These are phyloP conservation scores for Spea bombifrons DNA, from an alignment of 2,113 vertebrate species.

Conservation along the genomic window DNA sequence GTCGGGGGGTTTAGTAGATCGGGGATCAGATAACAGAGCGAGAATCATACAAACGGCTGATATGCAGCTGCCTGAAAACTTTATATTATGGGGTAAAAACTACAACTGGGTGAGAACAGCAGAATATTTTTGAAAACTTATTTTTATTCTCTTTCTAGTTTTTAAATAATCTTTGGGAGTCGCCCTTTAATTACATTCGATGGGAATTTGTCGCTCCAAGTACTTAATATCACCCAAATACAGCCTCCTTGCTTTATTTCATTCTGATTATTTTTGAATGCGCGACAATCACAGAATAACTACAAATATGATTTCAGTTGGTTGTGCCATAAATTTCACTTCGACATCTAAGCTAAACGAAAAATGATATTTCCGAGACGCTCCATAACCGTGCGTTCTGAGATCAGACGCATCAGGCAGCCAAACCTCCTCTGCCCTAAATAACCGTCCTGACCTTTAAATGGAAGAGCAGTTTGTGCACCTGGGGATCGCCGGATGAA, in stretches of 20 bases:
- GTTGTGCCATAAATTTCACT: conserved; percentile 39
- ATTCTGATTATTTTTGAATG: conserved; percentile 20
- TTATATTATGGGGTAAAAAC: too few species aligned
- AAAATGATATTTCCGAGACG: conserved; percentile 13
- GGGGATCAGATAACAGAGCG: too few species aligned
- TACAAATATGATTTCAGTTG: conserved; percentile 8
- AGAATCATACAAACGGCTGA: too few species aligned
- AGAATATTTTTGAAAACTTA: too few species aligned
- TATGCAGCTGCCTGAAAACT: too few species aligned
- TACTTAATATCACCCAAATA: conserved; percentile 36
- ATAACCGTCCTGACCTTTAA: conserved; percentile 18
- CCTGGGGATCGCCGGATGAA: conserved; percentile 17
- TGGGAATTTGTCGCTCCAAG: conserved; percentile 32
- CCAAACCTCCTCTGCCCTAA: too few species aligned
- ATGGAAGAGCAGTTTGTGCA: conserved; percentile 18
- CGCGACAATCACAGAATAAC: conserved; percentile 30
- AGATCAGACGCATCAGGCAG: neutral
- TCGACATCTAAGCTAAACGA: conserved; percentile 33
- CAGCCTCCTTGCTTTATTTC: conserved; percentile 35
- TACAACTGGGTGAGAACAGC: too few species aligned
- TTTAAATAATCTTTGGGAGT: too few species aligned
- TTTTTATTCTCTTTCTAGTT: too few species aligned
- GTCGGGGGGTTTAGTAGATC: too few species aligned
- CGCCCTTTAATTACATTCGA: conserved; percentile 32
- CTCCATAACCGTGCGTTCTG: neutral